These are phyloP conservation scores for Drosophila mayri DNA, from an alignment of 1,140 invertebrate genomes.

Conservation along the genomic window DNA sequence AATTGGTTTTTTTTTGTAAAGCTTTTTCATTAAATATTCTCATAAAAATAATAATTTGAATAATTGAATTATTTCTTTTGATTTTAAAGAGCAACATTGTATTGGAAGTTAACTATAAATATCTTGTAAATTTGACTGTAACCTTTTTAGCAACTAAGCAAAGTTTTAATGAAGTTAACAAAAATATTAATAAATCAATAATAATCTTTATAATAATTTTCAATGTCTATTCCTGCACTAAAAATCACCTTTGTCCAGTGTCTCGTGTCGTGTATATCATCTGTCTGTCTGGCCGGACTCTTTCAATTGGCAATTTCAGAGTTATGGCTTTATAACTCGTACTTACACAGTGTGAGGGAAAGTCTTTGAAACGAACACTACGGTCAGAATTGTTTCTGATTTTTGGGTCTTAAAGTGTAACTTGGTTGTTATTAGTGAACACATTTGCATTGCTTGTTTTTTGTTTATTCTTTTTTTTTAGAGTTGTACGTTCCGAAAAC, in stretches of 20 bases:
- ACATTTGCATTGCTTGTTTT: slow-evolving; percentile 31
- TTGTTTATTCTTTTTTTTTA: slow-evolving; percentile 9
- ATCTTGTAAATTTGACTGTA: neutral
- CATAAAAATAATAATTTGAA: too few relatives aligned
- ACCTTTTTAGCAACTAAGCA: neutral
- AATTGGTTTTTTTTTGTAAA: neutral
- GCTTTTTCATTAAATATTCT: too few relatives aligned
- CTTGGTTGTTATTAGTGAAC: slow-evolving; percentile 44
- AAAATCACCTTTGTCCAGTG: neutral
- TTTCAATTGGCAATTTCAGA: slow-evolving; percentile 28
- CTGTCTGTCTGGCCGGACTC: slow-evolving; percentile 20
- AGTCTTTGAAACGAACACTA: slow-evolving; percentile 58
- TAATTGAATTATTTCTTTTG: too few relatives aligned
- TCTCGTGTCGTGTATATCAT: slow-evolving; percentile 9
- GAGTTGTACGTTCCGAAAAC: slow-evolving; percentile 50
- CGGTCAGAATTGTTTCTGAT: slow-evolving; percentile 23
- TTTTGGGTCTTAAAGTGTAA: slow-evolving; percentile 43
- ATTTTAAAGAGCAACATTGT: too few relatives aligned
- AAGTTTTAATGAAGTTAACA: neutral
- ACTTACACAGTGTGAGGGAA: slow-evolving; percentile 70
- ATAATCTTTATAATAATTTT: neutral
- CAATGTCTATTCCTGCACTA: neutral
- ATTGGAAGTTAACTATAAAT: neutral
- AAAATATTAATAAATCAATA: neutral
- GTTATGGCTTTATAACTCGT: slow-evolving; percentile 49